These are phyloP conservation scores for Pogona vitticeps DNA, from an alignment of 2,113 vertebrate genomes.

Conservation along the genomic window DNA sequence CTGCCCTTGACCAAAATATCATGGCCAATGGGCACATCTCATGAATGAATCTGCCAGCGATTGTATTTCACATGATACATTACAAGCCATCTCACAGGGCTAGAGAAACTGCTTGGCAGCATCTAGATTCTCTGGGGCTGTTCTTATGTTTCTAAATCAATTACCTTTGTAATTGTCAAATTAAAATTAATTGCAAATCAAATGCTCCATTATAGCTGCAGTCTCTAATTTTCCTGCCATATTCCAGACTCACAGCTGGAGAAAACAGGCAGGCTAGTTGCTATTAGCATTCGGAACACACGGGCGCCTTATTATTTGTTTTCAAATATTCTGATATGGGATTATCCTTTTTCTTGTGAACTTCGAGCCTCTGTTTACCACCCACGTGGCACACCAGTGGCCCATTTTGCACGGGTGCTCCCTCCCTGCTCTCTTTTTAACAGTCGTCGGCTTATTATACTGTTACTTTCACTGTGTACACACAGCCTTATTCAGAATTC, in stretches of 20 bases:
- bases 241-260: conserved; percentile 27
- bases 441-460: conserved; percentile 12
- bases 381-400: neutral
- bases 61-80: neutral
- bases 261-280: neutral
- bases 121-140: conserved; percentile 22
- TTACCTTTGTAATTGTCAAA: conserved; percentile 47
- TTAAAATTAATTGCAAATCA: conserved; percentile 44
- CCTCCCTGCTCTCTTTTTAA: neutral
- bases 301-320: conserved; percentile 26
- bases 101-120: conserved; percentile 8
- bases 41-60: neutral
- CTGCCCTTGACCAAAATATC: neutral
- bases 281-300: neutral
- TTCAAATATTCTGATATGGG: conserved; percentile 28
- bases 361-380: conserved; percentile 9
- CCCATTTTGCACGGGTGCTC: neutral
- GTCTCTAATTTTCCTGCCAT: conserved; percentile 26
- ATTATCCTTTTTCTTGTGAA: conserved; percentile 11
- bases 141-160: conserved; percentile 40
- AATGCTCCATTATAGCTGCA: conserved; percentile 26
- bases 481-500: neutral
- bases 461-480: neutral
- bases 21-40: neutral
- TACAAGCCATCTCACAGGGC: conserved; percentile 7